Conservation (phyloP, 2,797 vertebrate genomes). For the Toxotes lorentzi region DNA sequence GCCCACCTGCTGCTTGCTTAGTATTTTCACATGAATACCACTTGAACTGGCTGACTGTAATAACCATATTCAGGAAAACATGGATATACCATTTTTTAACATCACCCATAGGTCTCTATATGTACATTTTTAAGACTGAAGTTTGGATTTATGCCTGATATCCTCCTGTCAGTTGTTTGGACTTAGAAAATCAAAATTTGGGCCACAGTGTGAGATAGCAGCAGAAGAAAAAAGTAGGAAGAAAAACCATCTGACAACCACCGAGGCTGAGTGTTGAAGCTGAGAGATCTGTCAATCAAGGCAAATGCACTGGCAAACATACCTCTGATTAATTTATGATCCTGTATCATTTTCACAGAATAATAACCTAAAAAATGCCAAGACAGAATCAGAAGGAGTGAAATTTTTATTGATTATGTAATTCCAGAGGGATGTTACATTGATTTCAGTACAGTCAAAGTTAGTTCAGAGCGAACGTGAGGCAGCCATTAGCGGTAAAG, state of each 20-base stretch:
- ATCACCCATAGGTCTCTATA: not conserved
- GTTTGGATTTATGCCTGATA: not conserved
- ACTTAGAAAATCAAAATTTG: slow-evolving; percentile 4
- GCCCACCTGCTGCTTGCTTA: not conserved
- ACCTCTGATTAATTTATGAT: slow-evolving; percentile 39
- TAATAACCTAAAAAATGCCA: slow-evolving; percentile 23
- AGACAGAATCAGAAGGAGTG: slow-evolving; percentile 1
- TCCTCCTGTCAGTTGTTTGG: not conserved
- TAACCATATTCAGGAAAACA: not conserved
- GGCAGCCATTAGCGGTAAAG: slow-evolving; percentile 22
- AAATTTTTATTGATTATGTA: slow-evolving; percentile 29
- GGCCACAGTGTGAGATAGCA: not conserved
- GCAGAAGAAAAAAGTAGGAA: not conserved
- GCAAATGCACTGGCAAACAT: slow-evolving; percentile 6
- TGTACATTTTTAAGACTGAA: not conserved
- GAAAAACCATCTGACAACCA: slow-evolving; percentile 1
- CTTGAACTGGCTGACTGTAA: not conserved
- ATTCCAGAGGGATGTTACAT: slow-evolving; percentile 6
- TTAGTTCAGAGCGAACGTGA: not conserved
- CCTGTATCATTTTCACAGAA: slow-evolving; percentile 28
- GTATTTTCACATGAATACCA: not conserved
- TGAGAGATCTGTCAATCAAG: slow-evolving; percentile 17
- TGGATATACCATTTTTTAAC: not conserved
- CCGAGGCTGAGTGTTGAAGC: slow-evolving; percentile 12
- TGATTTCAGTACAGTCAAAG: not conserved